Evolutionary conservation across 2,113 vertebrate genomes (phyloP).

Genomic region (Oreocharis arfaki): DNA sequence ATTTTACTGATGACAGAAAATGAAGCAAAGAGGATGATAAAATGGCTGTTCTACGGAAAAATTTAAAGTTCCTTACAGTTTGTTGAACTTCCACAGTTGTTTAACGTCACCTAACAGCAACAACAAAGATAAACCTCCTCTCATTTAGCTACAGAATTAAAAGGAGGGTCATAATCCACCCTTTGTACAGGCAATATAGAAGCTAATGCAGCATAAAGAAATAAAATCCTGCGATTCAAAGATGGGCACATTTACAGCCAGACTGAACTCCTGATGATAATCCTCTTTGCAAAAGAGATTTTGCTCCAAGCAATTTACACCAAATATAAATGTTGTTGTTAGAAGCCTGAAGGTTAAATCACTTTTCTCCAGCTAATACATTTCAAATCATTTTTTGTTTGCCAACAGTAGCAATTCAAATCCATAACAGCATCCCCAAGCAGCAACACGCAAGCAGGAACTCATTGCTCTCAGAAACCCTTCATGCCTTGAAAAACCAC

Average conservation of each 20-base stretch:
- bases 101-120: not conserved
- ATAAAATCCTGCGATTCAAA: not conserved
- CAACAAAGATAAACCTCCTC: not conserved
- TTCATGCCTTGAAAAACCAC: not conserved
- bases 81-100: not conserved
- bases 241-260: not conserved
- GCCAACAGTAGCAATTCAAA: not conserved
- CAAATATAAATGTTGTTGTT: not conserved
- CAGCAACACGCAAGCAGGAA: not conserved
- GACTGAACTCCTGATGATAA: conserved; percentile 7
- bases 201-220: not conserved
- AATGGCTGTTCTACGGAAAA: not conserved
- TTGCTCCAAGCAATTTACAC: not conserved
- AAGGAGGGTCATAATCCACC: not conserved
- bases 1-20: not conserved
- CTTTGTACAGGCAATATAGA: not conserved
- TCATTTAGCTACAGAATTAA: not conserved
- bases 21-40: not conserved
- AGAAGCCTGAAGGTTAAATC: not conserved
- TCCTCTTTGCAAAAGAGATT: not conserved
- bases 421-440: not conserved
- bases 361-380: not conserved
- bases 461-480: not conserved
- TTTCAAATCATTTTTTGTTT: not conserved
- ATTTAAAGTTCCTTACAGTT: not conserved